Percentiles rank a stretch among this genome's conserved stretches.
These are phyloP conservation scores for Melanostoma scalare DNA, from an alignment of 2,888 invertebrate species.

Conservation along the genomic window DNA sequence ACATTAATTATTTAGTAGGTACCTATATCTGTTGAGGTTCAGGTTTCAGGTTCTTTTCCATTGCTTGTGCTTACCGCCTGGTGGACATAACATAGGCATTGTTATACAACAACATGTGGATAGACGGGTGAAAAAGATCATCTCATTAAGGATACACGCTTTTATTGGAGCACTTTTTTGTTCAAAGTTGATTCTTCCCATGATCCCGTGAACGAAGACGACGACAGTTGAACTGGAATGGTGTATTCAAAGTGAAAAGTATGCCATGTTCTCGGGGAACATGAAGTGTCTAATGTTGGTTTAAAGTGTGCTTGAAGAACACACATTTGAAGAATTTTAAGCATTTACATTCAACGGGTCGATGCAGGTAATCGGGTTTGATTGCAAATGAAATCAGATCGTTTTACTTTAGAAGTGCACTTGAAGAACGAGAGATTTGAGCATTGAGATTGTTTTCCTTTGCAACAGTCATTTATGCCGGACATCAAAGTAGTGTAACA, in stretches of 20 bases:
- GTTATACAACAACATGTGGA: slow-evolving; percentile 21
- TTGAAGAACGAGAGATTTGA: slow-evolving; percentile 4
- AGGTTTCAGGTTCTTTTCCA: not conserved
- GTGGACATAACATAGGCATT: slow-evolving; percentile 44
- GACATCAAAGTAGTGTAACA: too few relatives aligned
- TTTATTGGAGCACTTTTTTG: slow-evolving; percentile 55
- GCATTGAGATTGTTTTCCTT: slow-evolving; percentile 25
- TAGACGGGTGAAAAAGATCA: slow-evolving; percentile 50
- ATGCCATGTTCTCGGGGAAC: slow-evolving; percentile 45
- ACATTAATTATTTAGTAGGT: slow-evolving; percentile 66
- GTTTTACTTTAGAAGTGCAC: slow-evolving; percentile 39
- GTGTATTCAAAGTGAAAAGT: slow-evolving; percentile 57
- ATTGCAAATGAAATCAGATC: slow-evolving; percentile 26
- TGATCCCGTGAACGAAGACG: slow-evolving; percentile 41
- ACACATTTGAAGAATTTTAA: slow-evolving; percentile 43
- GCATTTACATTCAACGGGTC: slow-evolving; percentile 45
- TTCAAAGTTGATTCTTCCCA: slow-evolving; percentile 45
- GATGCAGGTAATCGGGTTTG: slow-evolving; percentile 32
- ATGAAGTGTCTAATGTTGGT: slow-evolving; percentile 48
- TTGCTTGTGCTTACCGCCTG: not conserved
- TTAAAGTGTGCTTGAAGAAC: slow-evolving; percentile 19
- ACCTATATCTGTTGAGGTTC: slow-evolving; percentile 42
- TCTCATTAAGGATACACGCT: slow-evolving; percentile 60
- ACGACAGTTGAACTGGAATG: slow-evolving; percentile 31
- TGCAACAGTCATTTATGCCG: too few relatives aligned